phyloP scores from a whole-genome alignment of 2,888 invertebrate species.

The Tenthredo livida region DNA sequence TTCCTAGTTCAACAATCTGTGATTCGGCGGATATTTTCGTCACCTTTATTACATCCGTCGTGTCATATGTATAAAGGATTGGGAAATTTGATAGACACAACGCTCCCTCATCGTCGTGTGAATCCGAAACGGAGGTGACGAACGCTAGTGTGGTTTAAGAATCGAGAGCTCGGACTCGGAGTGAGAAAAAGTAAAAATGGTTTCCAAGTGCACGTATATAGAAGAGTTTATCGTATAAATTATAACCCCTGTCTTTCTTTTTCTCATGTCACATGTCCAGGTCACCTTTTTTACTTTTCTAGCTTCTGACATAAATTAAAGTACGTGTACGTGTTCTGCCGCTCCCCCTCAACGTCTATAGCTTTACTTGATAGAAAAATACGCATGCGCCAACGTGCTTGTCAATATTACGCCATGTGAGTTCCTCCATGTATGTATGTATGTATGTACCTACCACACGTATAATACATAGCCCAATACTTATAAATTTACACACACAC shows the following conservation, averaged over 20 bases:
- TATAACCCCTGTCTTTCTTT: constrained; percentile 71
- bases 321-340: constrained; percentile 59
- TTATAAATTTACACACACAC: constrained; percentile 27
- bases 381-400: constrained; percentile 61
- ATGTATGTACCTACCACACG: too few species aligned
- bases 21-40: not conserved
- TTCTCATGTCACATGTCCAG: constrained; percentile 70
- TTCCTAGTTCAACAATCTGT: not conserved
- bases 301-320: constrained; percentile 66
- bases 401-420: constrained; percentile 67
- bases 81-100: constrained; percentile 41
- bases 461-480: not conserved
- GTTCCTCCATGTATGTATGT: constrained; percentile 1
- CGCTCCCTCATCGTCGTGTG: constrained; percentile 59
- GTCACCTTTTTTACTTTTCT: constrained; percentile 59
- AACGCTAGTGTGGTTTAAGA: constrained; percentile 53
- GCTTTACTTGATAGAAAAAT: constrained; percentile 57
- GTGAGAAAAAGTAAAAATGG: constrained; percentile 42
- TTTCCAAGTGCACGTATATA: constrained; percentile 14
- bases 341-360: constrained; percentile 43
- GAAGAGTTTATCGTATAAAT: constrained; percentile 73
- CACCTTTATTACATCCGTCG: not conserved
- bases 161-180: not conserved
- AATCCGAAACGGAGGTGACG: constrained; percentile 54
- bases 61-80: not conserved